Evolutionary conservation across 2,888 invertebrate genomes (phyloP).

Genomic region (Morpho helenor): DNA sequence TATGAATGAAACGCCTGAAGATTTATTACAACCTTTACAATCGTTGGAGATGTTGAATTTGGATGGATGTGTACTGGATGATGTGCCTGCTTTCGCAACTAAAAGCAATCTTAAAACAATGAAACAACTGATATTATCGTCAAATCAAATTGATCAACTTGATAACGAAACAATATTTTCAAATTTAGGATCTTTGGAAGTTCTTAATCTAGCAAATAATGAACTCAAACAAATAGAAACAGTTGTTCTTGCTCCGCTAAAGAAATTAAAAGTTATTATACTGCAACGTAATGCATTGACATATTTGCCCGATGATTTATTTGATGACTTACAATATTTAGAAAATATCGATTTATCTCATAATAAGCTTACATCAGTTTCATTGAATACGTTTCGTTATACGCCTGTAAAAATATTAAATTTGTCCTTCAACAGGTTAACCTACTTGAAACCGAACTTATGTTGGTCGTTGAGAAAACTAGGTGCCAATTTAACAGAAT

Average conservation of each 20-base stretch:
- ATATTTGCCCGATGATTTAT: conserved; percentile 45
- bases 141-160: conserved; percentile 47
- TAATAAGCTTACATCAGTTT: conserved; percentile 48
- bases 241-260: conserved; percentile 45
- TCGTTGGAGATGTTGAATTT: conserved; percentile 42
- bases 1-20: conserved; percentile 41
- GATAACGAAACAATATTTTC: conserved; percentile 36
- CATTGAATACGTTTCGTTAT: conserved; percentile 49
- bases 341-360: conserved; percentile 49
- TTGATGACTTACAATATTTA: conserved; percentile 42
- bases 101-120: conserved; percentile 46
- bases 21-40: conserved; percentile 38
- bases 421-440: conserved; percentile 52
- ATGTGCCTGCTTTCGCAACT: conserved; percentile 49
- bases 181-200: conserved; percentile 45
- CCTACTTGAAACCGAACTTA: conserved; percentile 58
- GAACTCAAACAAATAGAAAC: conserved; percentile 41
- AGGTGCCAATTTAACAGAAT: conserved; percentile 47
- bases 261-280: conserved; percentile 43
- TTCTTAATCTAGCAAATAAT: conserved; percentile 50
- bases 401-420: conserved; percentile 51
- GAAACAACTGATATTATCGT: conserved; percentile 46
- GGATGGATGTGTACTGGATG: conserved; percentile 41
- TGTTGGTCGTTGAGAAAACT: conserved; percentile 52
- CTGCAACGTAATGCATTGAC: conserved; percentile 49